Conservation (phyloP, 2,888 invertebrate species). For the Leptopilina drosophilae region DNA sequence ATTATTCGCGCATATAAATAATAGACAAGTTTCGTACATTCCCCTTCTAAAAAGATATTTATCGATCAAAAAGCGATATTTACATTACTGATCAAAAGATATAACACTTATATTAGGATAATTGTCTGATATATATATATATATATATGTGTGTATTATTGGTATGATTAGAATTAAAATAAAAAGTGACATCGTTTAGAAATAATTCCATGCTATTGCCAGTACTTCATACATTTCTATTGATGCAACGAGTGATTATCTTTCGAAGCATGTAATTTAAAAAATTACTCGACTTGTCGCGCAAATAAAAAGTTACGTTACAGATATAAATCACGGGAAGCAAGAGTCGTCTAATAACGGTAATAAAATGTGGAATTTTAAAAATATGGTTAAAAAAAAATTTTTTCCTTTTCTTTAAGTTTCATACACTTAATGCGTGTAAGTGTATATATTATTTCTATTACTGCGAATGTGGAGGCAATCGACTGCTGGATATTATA, state of each 20-base stretch:
- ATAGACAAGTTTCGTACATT: background rate
- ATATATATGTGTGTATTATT: too few species aligned
- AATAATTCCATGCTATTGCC: slow-evolving; percentile 38
- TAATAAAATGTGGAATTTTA: slow-evolving; percentile 30
- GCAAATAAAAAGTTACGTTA: slow-evolving; percentile 39
- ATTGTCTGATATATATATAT: background rate
- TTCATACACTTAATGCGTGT: too few species aligned
- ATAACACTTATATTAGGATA: slow-evolving; percentile 17
- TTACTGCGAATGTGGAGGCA: too few species aligned
- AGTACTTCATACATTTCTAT: slow-evolving; percentile 36
- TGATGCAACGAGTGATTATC: slow-evolving; percentile 39
- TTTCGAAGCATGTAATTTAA: slow-evolving; percentile 33
- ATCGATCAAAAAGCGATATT: slow-evolving; percentile 15
- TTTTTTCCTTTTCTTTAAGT: background rate
- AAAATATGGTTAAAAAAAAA: background rate
- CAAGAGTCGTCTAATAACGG: slow-evolving; percentile 34
- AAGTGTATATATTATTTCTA: too few species aligned
- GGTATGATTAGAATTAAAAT: slow-evolving; percentile 37
- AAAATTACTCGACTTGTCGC: slow-evolving; percentile 38
- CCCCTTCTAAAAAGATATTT: background rate
- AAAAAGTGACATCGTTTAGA: slow-evolving; percentile 40
- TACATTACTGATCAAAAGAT: slow-evolving; percentile 27
- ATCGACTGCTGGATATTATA: too few species aligned
- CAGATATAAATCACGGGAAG: slow-evolving; percentile 36
- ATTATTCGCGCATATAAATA: too few species aligned